phyloP scores from a whole-genome alignment of 2,888 invertebrate species.

The Ctenicera cuprea region DNA sequence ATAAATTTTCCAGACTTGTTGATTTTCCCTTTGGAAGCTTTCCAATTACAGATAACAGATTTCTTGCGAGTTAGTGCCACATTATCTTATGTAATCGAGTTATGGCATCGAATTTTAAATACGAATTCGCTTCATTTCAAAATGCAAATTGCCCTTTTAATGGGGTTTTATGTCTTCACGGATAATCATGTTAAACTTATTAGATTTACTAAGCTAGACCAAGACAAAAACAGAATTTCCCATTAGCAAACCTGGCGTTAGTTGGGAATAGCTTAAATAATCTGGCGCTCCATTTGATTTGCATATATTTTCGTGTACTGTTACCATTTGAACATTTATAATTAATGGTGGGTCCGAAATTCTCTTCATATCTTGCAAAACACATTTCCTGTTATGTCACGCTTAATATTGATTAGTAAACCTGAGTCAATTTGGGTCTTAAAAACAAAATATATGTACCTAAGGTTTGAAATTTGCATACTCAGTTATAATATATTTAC shows the following conservation, averaged over 20 bases:
- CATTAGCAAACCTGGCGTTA: too few species aligned
- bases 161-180: background rate
- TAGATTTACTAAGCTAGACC: background rate
- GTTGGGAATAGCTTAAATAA: too few species aligned
- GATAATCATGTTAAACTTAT: constrained; percentile 6
- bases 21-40: constrained; percentile 27
- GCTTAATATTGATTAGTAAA: too few species aligned
- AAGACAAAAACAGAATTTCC: background rate
- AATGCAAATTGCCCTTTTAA: constrained; percentile 18
- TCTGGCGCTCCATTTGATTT: too few species aligned
- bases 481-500: constrained; percentile 1
- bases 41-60: constrained; percentile 18
- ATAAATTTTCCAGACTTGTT: constrained; percentile 31
- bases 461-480: too few species aligned
- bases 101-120: constrained; percentile 8
- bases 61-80: constrained; percentile 15
- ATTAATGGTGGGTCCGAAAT: background rate
- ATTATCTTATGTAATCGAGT: constrained; percentile 19
- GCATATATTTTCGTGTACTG: background rate
- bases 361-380: background rate
- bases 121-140: background rate
- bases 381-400: background rate
- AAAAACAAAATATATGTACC: too few species aligned
- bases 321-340: background rate
- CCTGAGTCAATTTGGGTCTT: too few species aligned